Base-by-base conservation (phyloP, 2,888 invertebrate species). In the Phalera bucephala region DNA sequence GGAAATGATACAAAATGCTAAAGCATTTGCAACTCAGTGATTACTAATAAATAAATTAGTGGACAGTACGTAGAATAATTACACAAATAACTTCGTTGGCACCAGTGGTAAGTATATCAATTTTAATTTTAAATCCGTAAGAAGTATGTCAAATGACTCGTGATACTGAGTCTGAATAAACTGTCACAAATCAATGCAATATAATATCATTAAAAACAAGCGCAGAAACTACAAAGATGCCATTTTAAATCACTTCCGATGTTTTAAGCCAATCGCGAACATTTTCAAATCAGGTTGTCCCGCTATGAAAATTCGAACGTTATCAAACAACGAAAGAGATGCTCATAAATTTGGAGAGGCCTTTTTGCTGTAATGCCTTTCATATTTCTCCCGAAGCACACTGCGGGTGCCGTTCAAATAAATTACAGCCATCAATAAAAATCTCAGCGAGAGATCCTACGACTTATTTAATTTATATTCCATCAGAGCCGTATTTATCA, bases 391-490 rank as follows among this genome's bases (percentile, higher is more conserved):
- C 72, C 70, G 75, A 70, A 80, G 81, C 80, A 84, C 81, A 80
- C 82, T 85, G 84, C 80, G 87, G 84, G 84, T 70, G 79, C 82
- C 81, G 86, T 80, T 86, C 81, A 86, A 87, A 87, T 86, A 86
- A 88, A 88, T 88, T 88, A 86, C 80, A 63, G 68, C 80, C 83
- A 87, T 89, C 88, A 86, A 88, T 88, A 89, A 88, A 86, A 88
- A 87, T 86, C 86, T 79, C 75, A 71, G 70, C 80, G 79, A 61
- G 68, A 80, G 77, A 87, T 85, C 78, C 83, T 64, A 67, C 74
- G 85, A 87, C 86, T 88, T 88, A 88, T 86, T 87, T 86, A 86
- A 88, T 88, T 88, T 84, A 85, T 86, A 86, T 86, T 88, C 85
- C 82, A 86, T 86, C 81, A 80, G 68, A 66, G 68, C 53, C 64